phyloP scores from a whole-genome alignment of 2,113 vertebrate genomes.

The Struthio camelus region DNA sequence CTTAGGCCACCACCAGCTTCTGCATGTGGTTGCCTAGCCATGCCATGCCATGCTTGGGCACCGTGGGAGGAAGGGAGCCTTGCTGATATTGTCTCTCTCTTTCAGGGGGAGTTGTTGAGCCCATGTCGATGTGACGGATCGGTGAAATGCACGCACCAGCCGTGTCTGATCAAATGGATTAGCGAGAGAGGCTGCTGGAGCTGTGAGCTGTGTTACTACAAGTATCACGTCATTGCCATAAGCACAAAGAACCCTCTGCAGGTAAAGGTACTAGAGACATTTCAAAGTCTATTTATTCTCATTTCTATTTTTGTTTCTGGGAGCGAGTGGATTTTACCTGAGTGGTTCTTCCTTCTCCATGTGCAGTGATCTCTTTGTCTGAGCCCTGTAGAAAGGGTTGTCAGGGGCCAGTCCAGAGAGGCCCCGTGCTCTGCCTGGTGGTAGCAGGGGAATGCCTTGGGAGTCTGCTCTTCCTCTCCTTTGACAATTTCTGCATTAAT shows the following conservation, averaged over 20 bases:
- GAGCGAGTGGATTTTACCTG: neutral
- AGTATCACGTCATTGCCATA: conserved; percentile 99
- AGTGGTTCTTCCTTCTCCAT: neutral
- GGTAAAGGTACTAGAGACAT: conserved; percentile 83
- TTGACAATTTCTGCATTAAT: neutral
- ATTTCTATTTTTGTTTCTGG: conserved; percentile 11
- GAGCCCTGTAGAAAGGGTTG: neutral
- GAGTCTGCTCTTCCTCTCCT: neutral
- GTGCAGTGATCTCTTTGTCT: fast-evolving
- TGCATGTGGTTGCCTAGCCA: neutral
- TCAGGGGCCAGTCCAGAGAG: neutral
- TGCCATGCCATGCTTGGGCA: fast-evolving
- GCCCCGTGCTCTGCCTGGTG: neutral
- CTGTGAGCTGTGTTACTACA: conserved; percentile 99
- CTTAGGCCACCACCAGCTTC: neutral
- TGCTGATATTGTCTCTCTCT: neutral
- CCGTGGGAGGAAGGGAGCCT: neutral
- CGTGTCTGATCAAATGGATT: conserved; percentile 99
- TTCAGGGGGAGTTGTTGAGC: conserved; percentile 96
- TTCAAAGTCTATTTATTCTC: conserved; percentile 68
- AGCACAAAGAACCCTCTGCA: conserved; percentile 99
- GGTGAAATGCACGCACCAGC: conserved; percentile 96
- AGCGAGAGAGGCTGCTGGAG: conserved; percentile 98
- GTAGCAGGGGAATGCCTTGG: fast-evolving
- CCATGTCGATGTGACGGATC: conserved; percentile 96